A percentile compares a stretch with the other conserved stretches of the same genome.
Conservation (phyloP, 92 coral and sea anemone species). For the Hydrozoanthus gracilis region DNA sequence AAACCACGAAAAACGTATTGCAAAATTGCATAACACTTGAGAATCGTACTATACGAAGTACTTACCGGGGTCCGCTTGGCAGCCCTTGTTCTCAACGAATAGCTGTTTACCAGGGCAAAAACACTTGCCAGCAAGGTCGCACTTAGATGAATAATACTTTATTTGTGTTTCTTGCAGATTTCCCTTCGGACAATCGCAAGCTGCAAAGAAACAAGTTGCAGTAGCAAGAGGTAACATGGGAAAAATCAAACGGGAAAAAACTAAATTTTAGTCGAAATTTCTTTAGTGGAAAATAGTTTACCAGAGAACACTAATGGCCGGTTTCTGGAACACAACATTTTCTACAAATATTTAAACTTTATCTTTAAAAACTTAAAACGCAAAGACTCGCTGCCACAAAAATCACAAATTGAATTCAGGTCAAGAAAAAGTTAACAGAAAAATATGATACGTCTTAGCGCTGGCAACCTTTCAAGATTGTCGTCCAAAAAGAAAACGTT, state of each 20-base stretch:
- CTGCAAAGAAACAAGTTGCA: background rate
- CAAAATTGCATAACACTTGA: background rate
- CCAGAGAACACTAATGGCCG: no score
- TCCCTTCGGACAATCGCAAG: slow-evolving; percentile 38
- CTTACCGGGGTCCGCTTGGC: slow-evolving; percentile 12
- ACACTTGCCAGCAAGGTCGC: slow-evolving; percentile 56
- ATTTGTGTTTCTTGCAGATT: background rate
- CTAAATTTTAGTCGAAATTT: background rate
- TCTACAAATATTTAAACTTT: no score
- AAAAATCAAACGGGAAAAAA: background rate
- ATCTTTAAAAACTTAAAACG: no score
- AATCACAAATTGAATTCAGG: no score
- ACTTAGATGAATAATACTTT: slow-evolving; percentile 11
- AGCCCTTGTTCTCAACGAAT: slow-evolving; percentile 12
- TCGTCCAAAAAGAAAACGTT: no score
- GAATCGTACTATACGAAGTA: background rate
- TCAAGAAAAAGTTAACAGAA: no score
- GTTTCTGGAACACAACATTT: no score
- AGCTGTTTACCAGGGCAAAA: slow-evolving; percentile 3
- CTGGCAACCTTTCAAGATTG: no score
- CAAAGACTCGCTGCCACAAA: no score
- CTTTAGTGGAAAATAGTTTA: no score
- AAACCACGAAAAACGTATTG: no score
- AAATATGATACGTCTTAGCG: no score
- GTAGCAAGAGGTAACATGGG: background rate